phyloP scores from a whole-genome alignment of 2,888 invertebrate species.

The Anthoptus insignis region DNA sequence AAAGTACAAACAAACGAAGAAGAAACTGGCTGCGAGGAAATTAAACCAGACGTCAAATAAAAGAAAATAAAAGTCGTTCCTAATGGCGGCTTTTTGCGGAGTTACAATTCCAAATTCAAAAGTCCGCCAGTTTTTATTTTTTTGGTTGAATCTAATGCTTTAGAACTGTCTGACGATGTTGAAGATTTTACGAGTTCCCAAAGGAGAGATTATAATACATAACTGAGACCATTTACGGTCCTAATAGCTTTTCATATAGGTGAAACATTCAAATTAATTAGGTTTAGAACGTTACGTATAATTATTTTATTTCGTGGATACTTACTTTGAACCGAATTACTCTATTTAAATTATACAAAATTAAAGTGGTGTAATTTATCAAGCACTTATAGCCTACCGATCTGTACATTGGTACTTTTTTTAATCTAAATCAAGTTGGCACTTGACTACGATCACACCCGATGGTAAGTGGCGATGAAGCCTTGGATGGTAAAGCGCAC shows the following conservation, averaged over 20 bases:
- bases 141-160: constrained; percentile 44
- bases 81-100: constrained; percentile 48
- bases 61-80: constrained; percentile 58
- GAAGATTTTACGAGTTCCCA: constrained; percentile 18
- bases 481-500: too few relatives aligned
- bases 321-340: too few relatives aligned
- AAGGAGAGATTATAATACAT: not conserved
- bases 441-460: too few relatives aligned
- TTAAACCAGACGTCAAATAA: constrained; percentile 64
- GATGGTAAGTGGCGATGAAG: too few relatives aligned
- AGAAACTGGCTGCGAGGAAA: constrained; percentile 58
- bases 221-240: not conserved
- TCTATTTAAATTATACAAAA: too few relatives aligned
- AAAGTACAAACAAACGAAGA: constrained; percentile 65
- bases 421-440: too few relatives aligned
- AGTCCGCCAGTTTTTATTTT: constrained; percentile 43
- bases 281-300: not conserved
- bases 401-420: too few relatives aligned
- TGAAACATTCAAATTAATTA: too few relatives aligned
- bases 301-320: too few relatives aligned
- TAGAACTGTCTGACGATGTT: constrained; percentile 21
- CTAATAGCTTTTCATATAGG: too few relatives aligned
- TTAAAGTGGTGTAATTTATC: too few relatives aligned
- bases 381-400: too few relatives aligned
- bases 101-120: constrained; percentile 42